Conservation (phyloP, 2,888 invertebrate species). For the Chironomus tentans region DNA sequence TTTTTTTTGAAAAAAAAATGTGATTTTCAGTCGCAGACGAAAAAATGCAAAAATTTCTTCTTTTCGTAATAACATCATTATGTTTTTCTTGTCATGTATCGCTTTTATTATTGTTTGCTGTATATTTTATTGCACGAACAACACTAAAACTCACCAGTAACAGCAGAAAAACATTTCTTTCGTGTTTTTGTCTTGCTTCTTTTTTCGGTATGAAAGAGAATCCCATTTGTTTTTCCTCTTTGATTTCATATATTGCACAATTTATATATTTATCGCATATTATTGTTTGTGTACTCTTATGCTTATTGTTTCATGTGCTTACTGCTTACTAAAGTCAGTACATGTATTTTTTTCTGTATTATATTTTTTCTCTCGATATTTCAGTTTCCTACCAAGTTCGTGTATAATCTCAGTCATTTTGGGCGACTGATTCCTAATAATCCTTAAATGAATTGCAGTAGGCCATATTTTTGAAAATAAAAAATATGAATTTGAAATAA, state of each 20-base stretch:
- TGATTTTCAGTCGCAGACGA: not conserved
- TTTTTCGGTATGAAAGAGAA: not conserved
- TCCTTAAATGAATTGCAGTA: no score
- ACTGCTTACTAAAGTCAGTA: not conserved
- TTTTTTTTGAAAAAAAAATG: not conserved
- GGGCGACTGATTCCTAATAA: no score
- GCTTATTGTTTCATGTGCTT: not conserved
- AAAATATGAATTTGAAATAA: no score
- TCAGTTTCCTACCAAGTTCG: no score
- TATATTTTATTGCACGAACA: conserved; percentile 24
- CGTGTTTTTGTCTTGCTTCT: not conserved
- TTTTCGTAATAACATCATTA: conserved; percentile 23
- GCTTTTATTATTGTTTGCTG: conserved; percentile 25
- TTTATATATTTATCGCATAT: conserved; percentile 16
- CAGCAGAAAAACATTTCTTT: not conserved
- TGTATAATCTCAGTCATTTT: no score
- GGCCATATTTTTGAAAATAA: no score
- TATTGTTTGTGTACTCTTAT: conserved; percentile 1
- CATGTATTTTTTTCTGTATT: no score
- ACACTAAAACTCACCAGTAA: not conserved
- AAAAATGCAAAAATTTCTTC: conserved; percentile 17
- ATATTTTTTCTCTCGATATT: no score
- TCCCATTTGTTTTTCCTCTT: conserved; percentile 2
- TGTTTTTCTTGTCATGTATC: conserved; percentile 26
- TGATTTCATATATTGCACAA: conserved; percentile 4